These are phyloP conservation scores for Chesias legatella DNA, from an alignment of 2,888 invertebrate genomes.

Conservation along the genomic window DNA sequence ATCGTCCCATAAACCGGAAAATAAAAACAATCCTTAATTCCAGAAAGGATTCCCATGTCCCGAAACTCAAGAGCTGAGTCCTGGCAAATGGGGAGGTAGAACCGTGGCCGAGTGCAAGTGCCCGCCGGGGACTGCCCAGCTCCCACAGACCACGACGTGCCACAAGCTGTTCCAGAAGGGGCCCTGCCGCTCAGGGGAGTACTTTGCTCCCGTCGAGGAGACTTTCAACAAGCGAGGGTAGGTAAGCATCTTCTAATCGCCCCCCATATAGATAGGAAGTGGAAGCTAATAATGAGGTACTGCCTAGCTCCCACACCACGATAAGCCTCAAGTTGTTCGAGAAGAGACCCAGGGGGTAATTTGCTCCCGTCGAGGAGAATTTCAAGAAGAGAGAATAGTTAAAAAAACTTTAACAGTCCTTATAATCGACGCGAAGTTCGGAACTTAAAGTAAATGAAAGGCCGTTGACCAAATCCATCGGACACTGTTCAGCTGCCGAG, in stretches of 20 bases:
- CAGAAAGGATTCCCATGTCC: slow-evolving; percentile 89
- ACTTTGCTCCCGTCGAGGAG: slow-evolving; percentile 85
- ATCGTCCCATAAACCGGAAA: too few relatives aligned
- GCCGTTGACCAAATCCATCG: too few relatives aligned
- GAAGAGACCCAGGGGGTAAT: slow-evolving; percentile 88
- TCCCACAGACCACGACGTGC: slow-evolving; percentile 84
- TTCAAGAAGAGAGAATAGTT: slow-evolving; percentile 78
- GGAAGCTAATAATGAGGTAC: too few relatives aligned
- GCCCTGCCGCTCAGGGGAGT: slow-evolving; percentile 86
- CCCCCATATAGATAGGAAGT: not conserved
- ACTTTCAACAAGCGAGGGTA: slow-evolving; percentile 77
- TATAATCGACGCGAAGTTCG: too few relatives aligned
- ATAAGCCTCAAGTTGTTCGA: slow-evolving; percentile 88
- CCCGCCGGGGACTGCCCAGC: slow-evolving; percentile 89
- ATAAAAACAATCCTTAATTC: slow-evolving; percentile 26
- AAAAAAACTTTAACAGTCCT: slow-evolving; percentile 44
- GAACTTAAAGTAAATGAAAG: too few relatives aligned
- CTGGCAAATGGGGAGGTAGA: slow-evolving; percentile 75
- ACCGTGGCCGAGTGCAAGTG: slow-evolving; percentile 90
- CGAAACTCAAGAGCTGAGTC: slow-evolving; percentile 90
- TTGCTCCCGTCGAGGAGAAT: slow-evolving; percentile 83
- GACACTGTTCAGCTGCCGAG: too few relatives aligned
- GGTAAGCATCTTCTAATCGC: slow-evolving; percentile 56
- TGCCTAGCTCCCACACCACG: slow-evolving; percentile 85
- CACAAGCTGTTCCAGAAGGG: slow-evolving; percentile 87